Evolutionary conservation across 1,140 invertebrate genomes (phyloP), one percentile per base, ranked within the genome.

Genomic region (Eumaeus atala): DNA sequence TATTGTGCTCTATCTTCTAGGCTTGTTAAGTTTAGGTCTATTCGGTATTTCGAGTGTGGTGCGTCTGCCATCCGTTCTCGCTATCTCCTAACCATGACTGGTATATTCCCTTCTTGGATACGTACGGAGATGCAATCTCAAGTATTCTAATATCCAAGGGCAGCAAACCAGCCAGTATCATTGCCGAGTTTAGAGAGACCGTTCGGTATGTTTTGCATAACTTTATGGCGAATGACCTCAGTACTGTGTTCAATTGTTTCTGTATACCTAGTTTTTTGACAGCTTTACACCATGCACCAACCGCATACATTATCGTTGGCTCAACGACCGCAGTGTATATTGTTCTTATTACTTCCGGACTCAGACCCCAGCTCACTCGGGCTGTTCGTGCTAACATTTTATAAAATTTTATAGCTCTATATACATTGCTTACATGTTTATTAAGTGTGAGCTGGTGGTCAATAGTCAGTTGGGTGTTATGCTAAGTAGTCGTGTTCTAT

Each of bases 1-100:
- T 14, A 14, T 16, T 47, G 56, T 10, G 36, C 42, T 16, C 36
- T 17, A 12, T 48, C 34, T 16, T 36, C 35, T 2, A 58, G 34
- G 36, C 51, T 12, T 1, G 10, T 18, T 28, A 21, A 51, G 6
- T 2, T 1, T 2, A 54, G 16, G 9, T 55, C 10, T 12, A 33
- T 28, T 3, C 34, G 54, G 35, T 48, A 16, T 6, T 28, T 28
- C 6, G 21, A 6, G 21, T 28, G 21, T 28, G 21, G 21, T 3
- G 21, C 21, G 6, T 28, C 21, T 3, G 6, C 21, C 21, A 28
- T 28, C 21, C 21, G 21, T 11, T 58, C 56, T 52, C 33, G 6
- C 50, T 37, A 11, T 35, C 50, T 7, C 42, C 11, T 5, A 40
- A 21, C 21, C 21, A 28, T 28, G 21, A 6, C 21, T 28, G 21